Percentiles rank a stretch among this genome's conserved stretches.
These are phyloP conservation scores for Chelmon rostratus DNA, from an alignment of 2,797 vertebrate genomes.

Conservation along the genomic window DNA sequence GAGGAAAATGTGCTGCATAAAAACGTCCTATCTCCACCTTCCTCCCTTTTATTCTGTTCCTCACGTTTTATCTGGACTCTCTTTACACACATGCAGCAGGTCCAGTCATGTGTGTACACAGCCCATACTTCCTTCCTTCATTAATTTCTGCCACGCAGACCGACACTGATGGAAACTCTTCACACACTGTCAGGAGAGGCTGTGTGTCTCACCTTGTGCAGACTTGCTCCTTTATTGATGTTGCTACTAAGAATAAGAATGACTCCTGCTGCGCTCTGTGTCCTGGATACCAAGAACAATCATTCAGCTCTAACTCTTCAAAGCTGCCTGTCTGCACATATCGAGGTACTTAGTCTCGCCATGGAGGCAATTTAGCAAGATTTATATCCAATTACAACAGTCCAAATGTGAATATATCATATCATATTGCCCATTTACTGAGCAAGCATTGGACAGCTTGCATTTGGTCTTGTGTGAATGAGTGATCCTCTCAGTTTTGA, in stretches of 20 bases:
- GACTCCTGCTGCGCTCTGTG: conserved; percentile 65
- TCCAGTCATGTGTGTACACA: background rate
- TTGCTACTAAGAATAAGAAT: conserved; percentile 65
- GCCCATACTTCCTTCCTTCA: conserved; percentile 22
- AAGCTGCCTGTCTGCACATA: conserved; percentile 69
- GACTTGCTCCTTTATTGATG: conserved; percentile 58
- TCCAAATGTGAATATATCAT: conserved; percentile 69
- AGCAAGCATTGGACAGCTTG: conserved; percentile 60
- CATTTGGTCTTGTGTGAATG: conserved; percentile 50
- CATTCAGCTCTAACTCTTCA: conserved; percentile 67
- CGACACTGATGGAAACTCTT: conserved; percentile 52
- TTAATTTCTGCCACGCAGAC: conserved; percentile 40
- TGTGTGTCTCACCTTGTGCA: conserved; percentile 48
- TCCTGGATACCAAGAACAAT: conserved; percentile 68
- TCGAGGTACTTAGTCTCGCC: conserved; percentile 71
- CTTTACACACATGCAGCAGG: conserved; percentile 20
- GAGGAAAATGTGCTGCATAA: conserved; percentile 21
- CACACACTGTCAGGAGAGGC: conserved; percentile 45
- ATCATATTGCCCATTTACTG: conserved; percentile 55
- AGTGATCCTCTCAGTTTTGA: conserved; percentile 42
- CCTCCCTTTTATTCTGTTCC: background rate
- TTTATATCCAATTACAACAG: conserved; percentile 72
- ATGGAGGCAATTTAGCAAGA: conserved; percentile 68
- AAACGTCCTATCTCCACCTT: conserved; percentile 22
- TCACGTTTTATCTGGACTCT: conserved; percentile 8